These are phyloP conservation scores for Mya arenaria DNA, from an alignment of 1,140 invertebrate genomes.

Conservation along the genomic window DNA sequence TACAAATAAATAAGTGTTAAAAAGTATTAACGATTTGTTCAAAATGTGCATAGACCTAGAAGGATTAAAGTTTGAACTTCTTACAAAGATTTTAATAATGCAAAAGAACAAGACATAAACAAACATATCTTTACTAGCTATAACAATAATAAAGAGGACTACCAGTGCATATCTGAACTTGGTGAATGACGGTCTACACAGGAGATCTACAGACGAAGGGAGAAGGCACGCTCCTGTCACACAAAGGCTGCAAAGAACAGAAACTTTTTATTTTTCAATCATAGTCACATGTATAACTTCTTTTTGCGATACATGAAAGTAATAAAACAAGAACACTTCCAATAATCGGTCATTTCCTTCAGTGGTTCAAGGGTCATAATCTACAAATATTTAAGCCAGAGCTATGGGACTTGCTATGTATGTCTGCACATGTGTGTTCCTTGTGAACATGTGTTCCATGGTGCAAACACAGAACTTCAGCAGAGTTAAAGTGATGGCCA, in stretches of 20 bases:
- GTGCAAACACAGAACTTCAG: no score
- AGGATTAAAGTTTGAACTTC: not conserved
- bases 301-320: no score
- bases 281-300: no score
- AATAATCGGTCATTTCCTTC: no score
- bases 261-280: no score
- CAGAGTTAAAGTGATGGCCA: no score
- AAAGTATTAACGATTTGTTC: not conserved
- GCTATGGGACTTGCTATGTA: no score
- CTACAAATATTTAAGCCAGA: no score
- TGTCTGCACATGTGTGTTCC: no score
- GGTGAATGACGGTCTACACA: conserved; percentile 85
- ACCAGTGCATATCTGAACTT: conserved; percentile 90
- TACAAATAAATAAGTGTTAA: not conserved
- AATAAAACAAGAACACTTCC: no score
- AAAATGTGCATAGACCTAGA: not conserved
- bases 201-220: conserved; percentile 89
- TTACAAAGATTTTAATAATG: not conserved
- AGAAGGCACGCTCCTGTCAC: conserved; percentile 86
- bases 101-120: not conserved
- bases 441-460: no score
- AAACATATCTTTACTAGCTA: not conserved
- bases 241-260: conserved; percentile 74
- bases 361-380: no score
- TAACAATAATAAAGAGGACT: conserved; percentile 43